Evolutionary conservation across 2,797 vertebrate species (phyloP).

Genomic region (Glyptemys insculpta): DNA sequence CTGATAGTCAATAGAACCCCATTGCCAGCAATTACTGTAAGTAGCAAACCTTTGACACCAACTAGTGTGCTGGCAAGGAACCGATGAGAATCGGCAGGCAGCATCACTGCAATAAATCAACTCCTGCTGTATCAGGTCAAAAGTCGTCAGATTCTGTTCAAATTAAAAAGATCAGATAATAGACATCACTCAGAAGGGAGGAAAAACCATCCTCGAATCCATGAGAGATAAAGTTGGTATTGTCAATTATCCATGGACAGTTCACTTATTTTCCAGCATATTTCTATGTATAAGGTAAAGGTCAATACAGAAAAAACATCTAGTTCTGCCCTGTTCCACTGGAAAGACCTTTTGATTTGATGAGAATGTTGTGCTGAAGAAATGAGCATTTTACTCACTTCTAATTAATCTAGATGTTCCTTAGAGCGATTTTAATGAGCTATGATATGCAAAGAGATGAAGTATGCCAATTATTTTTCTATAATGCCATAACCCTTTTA

Average conservation of each 20-base stretch:
- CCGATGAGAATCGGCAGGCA: fast-evolving
- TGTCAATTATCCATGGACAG: not conserved
- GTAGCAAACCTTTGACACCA: not conserved
- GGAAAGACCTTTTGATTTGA: constrained; percentile 33
- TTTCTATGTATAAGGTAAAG: not conserved
- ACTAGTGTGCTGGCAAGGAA: not conserved
- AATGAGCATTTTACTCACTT: constrained; percentile 36
- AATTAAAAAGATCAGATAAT: constrained; percentile 29
- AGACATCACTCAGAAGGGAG: not conserved
- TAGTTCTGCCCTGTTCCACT: not conserved
- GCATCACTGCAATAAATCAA: not conserved
- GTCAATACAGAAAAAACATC: not conserved
- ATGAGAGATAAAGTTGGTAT: not conserved
- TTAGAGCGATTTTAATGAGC: constrained; percentile 61
- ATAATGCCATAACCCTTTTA: constrained; percentile 65
- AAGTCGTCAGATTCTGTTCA: not conserved
- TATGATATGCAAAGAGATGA: constrained; percentile 58
- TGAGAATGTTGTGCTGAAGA: constrained; percentile 35
- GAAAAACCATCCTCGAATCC: not conserved
- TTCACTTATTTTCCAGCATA: not conserved
- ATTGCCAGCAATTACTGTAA: not conserved
- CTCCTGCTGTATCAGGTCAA: constrained; percentile 22
- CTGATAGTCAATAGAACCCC: not conserved
- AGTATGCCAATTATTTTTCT: constrained; percentile 68
- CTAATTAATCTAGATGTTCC: constrained; percentile 53